Evolutionary conservation across 2,797 vertebrate species (phyloP), one percentile per base, ranked within the genome.

Genomic region (Perodicticus potto): DNA sequence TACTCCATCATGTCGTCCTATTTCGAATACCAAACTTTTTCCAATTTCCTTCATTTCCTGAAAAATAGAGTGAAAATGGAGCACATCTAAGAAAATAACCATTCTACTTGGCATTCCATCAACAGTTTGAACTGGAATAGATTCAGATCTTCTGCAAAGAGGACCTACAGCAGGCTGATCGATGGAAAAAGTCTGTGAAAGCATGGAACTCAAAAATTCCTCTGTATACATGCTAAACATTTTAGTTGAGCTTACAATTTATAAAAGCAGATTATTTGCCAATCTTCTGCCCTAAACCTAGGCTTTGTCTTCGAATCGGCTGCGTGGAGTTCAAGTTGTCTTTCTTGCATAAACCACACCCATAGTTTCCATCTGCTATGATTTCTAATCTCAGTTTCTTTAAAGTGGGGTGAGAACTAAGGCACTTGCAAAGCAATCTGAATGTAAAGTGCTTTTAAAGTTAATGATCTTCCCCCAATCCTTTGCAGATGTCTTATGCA

Each of bases 391-490:
- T 94, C 80, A 34, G 74, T 84, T 96, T 53, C 90, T 88, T 84
- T 72, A 78, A 40, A 63, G 49, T 63, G 34, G 77, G 34, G 55
- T 43, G 91, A 92, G 67, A 95, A 89, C 55, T 61, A 70, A 96
- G 40, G 94, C 67, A 85, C 55, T 72, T 78, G 17, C 61, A 72
- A 90, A 92, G 63, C 37, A 91, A 93, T 91, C 25, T 84, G 86
- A 93, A 80, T 76, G 45, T 34, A 83, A 95, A 95, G 45, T 63
- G 59, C 65, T 90, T 80, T 94, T 88, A 88, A 85, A 96, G 92
- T 72, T 92, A 84, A 86, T 29, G 65, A 72, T 25, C 77, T 29
- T 95, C 27, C 74, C 72, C 77, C 74, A 37, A 29, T 72, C 83
- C 61, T 87, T 80, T 57, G 72, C 53, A 76, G 86, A 78, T 70